Evolutionary conservation across 2,888 invertebrate species (phyloP), one percentile per base, ranked within the genome.

Genomic region (Abrostola triplasia): DNA sequence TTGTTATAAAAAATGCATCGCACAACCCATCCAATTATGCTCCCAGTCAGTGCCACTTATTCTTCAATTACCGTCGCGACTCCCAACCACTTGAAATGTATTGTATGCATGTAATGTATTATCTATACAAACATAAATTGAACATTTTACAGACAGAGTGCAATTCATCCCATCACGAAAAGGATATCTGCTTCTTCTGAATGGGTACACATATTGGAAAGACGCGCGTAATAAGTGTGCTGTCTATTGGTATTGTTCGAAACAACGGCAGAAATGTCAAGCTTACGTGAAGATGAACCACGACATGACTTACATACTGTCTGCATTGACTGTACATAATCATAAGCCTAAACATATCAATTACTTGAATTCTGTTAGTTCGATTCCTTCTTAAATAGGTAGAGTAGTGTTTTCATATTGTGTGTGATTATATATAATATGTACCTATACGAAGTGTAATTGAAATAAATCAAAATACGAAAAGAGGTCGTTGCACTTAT

Each of bases 201-300:
- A 85, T 54, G 81, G 82, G 8, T 84, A 83, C 48, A 84, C 83
- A 8, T 83, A 76, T 59, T 85, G 81, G 79, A 78, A 81, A 54
- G 81, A 84, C 59, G 81, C 77, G 11, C 64, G 81, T 10, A 77
- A 66, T 40, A 84, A 79, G 49, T 48, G 55, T 10, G 59, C 68
- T 2, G 71, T 84, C 9, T 56, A 64, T 42, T 84, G 84, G 82
- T 84, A 84, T 60, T 84, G 84, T 51, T 82, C 81, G 2, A 82
- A 81, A 61, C 73, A 77, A 47, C 61, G 73, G 36, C 60, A 76
- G 57, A 60, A 59, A 35, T 82, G 84, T 52, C 54, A 41, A 1
- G 81, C 82, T 0, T 82, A 55, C 36, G 70, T 84, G 7, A 81
- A 73, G 64, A 83, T 80, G 58, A 62, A 62, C 36, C 64, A 62